Evolutionary conservation across 2,888 invertebrate genomes (phyloP).

Genomic region (Caenorhabditis wallacei): DNA sequence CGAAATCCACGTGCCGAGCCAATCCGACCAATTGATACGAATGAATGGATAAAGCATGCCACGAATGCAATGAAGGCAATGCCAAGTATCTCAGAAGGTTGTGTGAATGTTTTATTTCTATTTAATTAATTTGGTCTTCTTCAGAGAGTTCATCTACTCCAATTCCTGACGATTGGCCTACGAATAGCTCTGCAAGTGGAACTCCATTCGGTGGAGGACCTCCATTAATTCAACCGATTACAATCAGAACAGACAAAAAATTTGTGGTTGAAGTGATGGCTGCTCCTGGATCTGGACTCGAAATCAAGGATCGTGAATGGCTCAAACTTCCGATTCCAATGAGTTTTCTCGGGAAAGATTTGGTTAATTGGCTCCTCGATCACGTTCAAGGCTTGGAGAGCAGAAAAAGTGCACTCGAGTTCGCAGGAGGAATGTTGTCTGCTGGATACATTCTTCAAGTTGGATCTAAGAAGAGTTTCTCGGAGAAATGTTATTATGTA

Average conservation of each 20-base stretch:
- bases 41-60: slow-evolving; percentile 53
- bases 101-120: too few species aligned
- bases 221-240: background rate
- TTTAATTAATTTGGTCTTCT: too few species aligned
- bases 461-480: background rate
- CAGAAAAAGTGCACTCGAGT: slow-evolving; percentile 3
- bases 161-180: slow-evolving; percentile 53
- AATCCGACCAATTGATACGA: slow-evolving; percentile 40
- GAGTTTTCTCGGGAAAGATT: slow-evolving; percentile 29
- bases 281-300: slow-evolving; percentile 40
- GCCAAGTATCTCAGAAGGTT: slow-evolving; percentile 40
- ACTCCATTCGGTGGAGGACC: slow-evolving; percentile 42
- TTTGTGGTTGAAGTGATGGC: slow-evolving; percentile 38
- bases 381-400: slow-evolving; percentile 31
- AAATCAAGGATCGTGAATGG: slow-evolving; percentile 45
- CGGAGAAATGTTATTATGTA: slow-evolving; percentile 31
- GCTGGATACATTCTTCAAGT: slow-evolving; percentile 26
- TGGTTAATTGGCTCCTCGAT: slow-evolving; percentile 36
- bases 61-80: slow-evolving; percentile 43
- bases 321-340: slow-evolving; percentile 32
- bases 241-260: slow-evolving; percentile 19
- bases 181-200: slow-evolving; percentile 49
- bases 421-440: slow-evolving; percentile 40
- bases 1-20: slow-evolving; percentile 39
- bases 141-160: slow-evolving; percentile 41